Conservation (phyloP, 2,888 invertebrate genomes). For the Pachydiplax longipennis region DNA sequence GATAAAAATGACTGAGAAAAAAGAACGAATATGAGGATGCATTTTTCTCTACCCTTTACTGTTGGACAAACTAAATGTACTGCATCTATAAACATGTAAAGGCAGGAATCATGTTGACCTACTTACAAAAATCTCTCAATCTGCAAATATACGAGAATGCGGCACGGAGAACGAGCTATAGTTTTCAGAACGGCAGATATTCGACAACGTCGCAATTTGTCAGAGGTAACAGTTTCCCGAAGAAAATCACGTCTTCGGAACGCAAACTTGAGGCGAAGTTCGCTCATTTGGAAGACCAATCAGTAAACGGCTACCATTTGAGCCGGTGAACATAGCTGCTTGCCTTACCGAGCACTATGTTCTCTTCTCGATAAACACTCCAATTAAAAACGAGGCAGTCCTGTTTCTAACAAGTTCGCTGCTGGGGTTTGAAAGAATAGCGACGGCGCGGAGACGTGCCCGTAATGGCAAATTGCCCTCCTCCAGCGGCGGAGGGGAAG, state of each 20-base stretch:
- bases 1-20: too few species aligned
- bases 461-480: constrained; percentile 38
- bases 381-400: neutral
- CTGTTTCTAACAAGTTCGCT: neutral
- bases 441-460: constrained; percentile 16
- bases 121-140: too few species aligned
- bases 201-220: too few species aligned
- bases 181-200: too few species aligned
- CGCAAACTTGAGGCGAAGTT: neutral
- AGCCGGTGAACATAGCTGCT: neutral
- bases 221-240: neutral
- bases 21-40: too few species aligned
- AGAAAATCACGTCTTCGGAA: neutral
- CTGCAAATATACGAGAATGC: too few species aligned
- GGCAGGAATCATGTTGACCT: too few species aligned
- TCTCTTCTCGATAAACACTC: neutral
- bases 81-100: too few species aligned
- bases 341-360: neutral
- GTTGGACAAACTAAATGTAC: too few species aligned
- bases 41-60: too few species aligned
- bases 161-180: too few species aligned
- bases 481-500: neutral
- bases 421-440: constrained; percentile 2
- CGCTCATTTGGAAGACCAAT: neutral
- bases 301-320: neutral